Evolutionary conservation across 1,140 invertebrate genomes (phyloP).

Genomic region (Dolichoris vasculosae): DNA sequence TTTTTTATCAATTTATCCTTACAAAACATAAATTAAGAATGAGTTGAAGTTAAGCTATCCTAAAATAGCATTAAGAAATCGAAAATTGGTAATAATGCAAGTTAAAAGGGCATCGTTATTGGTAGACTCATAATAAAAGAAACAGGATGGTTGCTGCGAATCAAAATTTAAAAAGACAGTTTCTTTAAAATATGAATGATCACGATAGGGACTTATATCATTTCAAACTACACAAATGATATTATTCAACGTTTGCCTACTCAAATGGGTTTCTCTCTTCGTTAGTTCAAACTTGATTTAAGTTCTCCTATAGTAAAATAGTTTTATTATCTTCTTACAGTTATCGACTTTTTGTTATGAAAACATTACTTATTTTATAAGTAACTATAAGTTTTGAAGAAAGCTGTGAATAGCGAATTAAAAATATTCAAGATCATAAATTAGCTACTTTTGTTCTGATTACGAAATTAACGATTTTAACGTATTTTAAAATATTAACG

Average conservation of each 20-base stretch:
- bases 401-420: neutral
- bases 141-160: conserved; percentile 32
- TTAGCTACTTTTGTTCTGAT: no score
- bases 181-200: conserved; percentile 38
- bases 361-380: neutral
- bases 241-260: neutral
- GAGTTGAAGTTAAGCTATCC: neutral
- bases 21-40: neutral
- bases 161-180: conserved; percentile 38
- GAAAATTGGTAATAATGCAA: no score
- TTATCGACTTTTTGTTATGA: neutral
- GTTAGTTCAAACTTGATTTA: neutral
- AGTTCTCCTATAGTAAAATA: neutral
- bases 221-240: conserved; percentile 13
- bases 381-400: neutral
- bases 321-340: neutral
- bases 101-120: conserved; percentile 4
- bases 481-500: no score
- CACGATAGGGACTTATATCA: conserved; percentile 20
- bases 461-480: no score
- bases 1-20: neutral
- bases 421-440: no score
- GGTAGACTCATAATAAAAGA: conserved; percentile 26
- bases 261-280: conserved; percentile 29
- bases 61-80: neutral